Conservation (phyloP, 1,140 invertebrate species). For the Rhopalosiphum maidis region DNA sequence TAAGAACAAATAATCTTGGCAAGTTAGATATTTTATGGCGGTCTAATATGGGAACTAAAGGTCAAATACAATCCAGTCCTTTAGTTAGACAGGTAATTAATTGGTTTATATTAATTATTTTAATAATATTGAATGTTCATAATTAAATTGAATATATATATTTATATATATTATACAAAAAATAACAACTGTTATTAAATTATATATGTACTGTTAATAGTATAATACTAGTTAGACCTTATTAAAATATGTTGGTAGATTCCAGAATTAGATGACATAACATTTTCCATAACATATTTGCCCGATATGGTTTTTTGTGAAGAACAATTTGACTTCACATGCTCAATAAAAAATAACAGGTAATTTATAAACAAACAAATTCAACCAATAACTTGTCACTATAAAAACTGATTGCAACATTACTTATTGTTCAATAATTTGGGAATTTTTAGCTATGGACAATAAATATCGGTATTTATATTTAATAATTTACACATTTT, state of each 20-base stretch:
- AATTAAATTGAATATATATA: not conserved
- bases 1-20: constrained; percentile 88
- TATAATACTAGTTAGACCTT: not conserved
- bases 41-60: constrained; percentile 93
- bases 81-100: constrained; percentile 81
- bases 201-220: not conserved
- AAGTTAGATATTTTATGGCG: constrained; percentile 98
- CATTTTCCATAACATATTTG: constrained; percentile 44
- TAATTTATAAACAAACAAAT: constrained; percentile 11
- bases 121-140: too few species aligned
- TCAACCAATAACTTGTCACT: not conserved
- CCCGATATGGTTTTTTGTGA: constrained; percentile 49
- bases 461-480: not conserved
- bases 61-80: constrained; percentile 93
- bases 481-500: not conserved
- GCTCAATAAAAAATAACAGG: constrained; percentile 55
- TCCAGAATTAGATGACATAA: constrained; percentile 49
- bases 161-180: not conserved
- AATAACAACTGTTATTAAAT: not conserved
- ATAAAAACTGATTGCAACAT: not conserved
- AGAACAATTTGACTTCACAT: constrained; percentile 48
- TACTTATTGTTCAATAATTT: not conserved
- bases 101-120: not conserved
- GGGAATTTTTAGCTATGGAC: too few species aligned
- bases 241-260: constrained; percentile 22